phyloP scores from a whole-genome alignment of 2,888 invertebrate genomes.

The Gerris lacustris region DNA sequence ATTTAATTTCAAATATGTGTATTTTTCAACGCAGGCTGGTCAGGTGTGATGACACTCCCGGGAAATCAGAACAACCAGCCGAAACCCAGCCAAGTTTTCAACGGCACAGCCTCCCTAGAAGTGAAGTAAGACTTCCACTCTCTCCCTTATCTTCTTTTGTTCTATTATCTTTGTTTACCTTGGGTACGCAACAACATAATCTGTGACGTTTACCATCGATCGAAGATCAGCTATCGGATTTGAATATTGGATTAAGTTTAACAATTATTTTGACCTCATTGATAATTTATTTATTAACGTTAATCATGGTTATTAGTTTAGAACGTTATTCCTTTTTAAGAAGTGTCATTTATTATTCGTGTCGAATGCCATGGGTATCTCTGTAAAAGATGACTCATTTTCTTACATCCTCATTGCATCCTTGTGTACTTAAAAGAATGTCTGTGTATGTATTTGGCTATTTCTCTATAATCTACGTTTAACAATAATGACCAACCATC shows the following conservation, averaged over 20 bases:
- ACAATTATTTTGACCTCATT: too few species aligned
- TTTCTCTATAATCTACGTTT: too few species aligned
- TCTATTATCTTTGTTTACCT: slow-evolving; percentile 2
- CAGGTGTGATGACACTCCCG: slow-evolving; percentile 21
- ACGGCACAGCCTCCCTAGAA: slow-evolving; percentile 19
- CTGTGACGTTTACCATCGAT: background rate
- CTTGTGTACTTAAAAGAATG: background rate
- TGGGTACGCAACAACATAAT: background rate
- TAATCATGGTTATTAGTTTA: too few species aligned
- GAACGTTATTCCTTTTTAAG: too few species aligned
- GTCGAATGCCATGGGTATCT: background rate
- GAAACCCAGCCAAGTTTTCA: slow-evolving; percentile 21
- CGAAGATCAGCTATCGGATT: background rate
- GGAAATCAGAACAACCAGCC: slow-evolving; percentile 18
- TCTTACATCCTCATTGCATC: background rate
- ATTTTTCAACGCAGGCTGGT: background rate
- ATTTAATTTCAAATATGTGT: too few species aligned
- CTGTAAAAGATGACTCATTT: background rate
- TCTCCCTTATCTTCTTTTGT: background rate
- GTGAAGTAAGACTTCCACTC: slow-evolving; percentile 19
- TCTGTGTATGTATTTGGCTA: background rate
- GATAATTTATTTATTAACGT: too few species aligned
- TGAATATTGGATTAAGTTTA: background rate
- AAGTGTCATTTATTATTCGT: too few species aligned
- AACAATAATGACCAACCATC: too few species aligned